Conservation (phyloP, 2,888 invertebrate species). For the Parnassius orleans region DNA sequence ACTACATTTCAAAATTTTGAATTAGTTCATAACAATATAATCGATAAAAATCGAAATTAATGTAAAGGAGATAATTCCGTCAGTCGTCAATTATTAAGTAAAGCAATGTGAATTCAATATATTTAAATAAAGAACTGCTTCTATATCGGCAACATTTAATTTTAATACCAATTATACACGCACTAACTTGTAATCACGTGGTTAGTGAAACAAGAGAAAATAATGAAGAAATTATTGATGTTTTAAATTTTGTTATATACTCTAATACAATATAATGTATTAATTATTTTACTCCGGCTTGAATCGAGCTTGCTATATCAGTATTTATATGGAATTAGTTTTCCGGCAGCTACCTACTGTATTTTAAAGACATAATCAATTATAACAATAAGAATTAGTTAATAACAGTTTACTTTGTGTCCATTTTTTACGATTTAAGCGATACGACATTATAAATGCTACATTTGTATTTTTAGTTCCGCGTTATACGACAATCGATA, state of each 20-base stretch:
- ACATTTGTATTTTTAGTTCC: background rate
- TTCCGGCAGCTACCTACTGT: slow-evolving; percentile 2
- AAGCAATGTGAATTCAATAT: slow-evolving; percentile 11
- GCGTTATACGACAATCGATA: background rate
- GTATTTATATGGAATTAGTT: slow-evolving; percentile 1
- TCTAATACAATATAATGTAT: no score
- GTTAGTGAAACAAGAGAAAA: no score
- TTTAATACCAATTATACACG: background rate
- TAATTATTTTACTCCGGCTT: background rate
- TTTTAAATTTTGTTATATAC: no score
- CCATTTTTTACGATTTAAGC: no score
- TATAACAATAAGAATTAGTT: background rate
- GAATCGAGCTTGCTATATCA: background rate
- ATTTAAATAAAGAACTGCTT: slow-evolving; percentile 8
- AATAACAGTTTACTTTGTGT: background rate
- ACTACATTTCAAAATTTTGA: no score
- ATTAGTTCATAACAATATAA: no score
- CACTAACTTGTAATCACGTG: no score
- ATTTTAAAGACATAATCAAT: slow-evolving; percentile 1
- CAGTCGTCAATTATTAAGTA: slow-evolving; percentile 22
- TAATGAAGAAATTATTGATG: no score
- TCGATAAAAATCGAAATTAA: slow-evolving; percentile 1
- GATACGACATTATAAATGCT: no score
- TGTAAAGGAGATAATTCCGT: slow-evolving; percentile 9
- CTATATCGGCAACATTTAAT: background rate